Base-by-base conservation (phyloP, 2,888 invertebrate species). In the Halictus quadricinctus region DNA sequence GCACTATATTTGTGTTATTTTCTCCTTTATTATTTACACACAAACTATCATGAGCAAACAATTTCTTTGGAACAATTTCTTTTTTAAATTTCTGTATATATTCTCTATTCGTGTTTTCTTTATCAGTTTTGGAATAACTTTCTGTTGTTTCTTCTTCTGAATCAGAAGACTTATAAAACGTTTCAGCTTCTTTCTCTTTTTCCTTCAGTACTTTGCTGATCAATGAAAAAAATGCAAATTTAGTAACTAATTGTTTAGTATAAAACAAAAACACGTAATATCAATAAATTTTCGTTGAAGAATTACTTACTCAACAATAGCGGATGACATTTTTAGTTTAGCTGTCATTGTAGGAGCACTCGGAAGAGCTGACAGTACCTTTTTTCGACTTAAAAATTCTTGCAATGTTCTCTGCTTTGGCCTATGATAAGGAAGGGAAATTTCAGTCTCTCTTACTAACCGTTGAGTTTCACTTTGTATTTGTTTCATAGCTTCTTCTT, bases 381-480 rank as follows among this genome's bases (percentile, higher is more conserved):
- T 95, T 75, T 95, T 94, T 86, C 95, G 95, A 70, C 95, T 95
- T 89, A 98, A 95, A 91, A 98, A 98, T 91, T 98, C 98, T 93
- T 97, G 96, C 0, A 98, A 95, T 0, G 97, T 96, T 79, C 97
- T 95, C 64, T 97, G 97, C 92, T 97, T 97, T 2, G 98, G 98
- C 92, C 96, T 96, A 93, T 98, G 98, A 94, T 98, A 98, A 0
- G 98, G 98, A 60, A 99, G 95, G 66, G 96, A 96, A 15, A 98
- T 95, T 83, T 96, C 95, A 29, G 96, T 96, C 93, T 98, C 97
- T 88, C 98, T 95, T 15, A 97, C 93, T 95, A 98, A 95, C 80
- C 98, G 95, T 94, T 98, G 98, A 0, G 97, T 97, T 94, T 98
- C 98, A 94, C 98, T 97, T 92, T 97, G 97, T 86, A 98, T 97